phyloP scores from a whole-genome alignment of 2,113 vertebrate genomes.

The Pholis gunnellus region DNA sequence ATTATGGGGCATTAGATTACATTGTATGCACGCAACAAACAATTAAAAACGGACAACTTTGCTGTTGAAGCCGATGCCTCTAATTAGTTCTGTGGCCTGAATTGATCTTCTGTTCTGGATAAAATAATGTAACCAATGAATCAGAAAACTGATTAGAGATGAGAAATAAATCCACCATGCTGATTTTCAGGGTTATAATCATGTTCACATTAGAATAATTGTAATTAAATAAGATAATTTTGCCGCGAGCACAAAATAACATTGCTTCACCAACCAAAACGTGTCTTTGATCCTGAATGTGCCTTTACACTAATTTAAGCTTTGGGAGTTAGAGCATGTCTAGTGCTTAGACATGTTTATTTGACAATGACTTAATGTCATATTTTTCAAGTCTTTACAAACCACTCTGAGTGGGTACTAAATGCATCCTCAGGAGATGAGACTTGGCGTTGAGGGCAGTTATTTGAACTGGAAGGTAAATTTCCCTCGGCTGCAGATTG shows the following conservation, averaged over 20 bases:
- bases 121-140: conserved; percentile 59
- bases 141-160: conserved; percentile 47
- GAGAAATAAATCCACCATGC: conserved; percentile 36
- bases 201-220: conserved; percentile 47
- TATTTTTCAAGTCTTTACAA: conserved; percentile 54
- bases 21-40: conserved; percentile 24
- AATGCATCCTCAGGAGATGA: conserved; percentile 37
- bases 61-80: conserved; percentile 13
- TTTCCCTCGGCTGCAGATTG: conserved; percentile 23
- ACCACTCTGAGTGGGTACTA: conserved; percentile 28
- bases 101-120: conserved; percentile 49
- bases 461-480: conserved; percentile 39
- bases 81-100: conserved; percentile 68
- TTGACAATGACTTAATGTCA: conserved; percentile 31
- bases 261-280: conserved; percentile 30
- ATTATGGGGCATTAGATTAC: conserved; percentile 8
- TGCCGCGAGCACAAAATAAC: conserved; percentile 15
- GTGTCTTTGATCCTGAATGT: conserved; percentile 1
- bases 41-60: conserved; percentile 41
- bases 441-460: background rate
- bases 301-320: conserved; percentile 22
- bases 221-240: conserved; percentile 56
- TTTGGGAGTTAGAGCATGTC: conserved; percentile 30
- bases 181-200: conserved; percentile 54
- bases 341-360: conserved; percentile 31